These are phyloP conservation scores for Psittacara wagleri DNA, from an alignment of 2,113 vertebrate species.

Conservation along the genomic window DNA sequence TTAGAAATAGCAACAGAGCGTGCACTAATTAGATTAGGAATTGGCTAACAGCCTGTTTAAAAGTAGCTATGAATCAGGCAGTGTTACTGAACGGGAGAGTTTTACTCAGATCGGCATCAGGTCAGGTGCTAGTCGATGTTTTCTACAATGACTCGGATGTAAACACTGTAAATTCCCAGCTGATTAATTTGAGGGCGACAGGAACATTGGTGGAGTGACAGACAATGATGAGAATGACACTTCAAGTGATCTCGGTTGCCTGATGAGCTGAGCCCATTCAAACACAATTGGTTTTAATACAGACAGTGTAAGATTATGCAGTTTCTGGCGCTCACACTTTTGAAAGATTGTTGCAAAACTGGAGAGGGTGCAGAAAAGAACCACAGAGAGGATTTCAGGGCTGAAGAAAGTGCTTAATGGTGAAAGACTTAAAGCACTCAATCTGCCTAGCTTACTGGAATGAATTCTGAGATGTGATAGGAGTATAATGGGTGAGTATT, in stretches of 20 bases:
- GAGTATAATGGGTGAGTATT: not conserved
- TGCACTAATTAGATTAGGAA: slow-evolving; percentile 65
- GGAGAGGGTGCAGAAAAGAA: slow-evolving; percentile 25
- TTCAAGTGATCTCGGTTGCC: slow-evolving; percentile 28
- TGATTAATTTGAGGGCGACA: slow-evolving; percentile 47
- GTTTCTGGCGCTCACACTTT: slow-evolving; percentile 4
- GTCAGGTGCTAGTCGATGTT: slow-evolving; percentile 45
- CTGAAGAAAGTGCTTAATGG: slow-evolving; percentile 39
- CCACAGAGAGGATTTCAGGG: slow-evolving; percentile 13
- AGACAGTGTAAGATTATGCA: not conserved
- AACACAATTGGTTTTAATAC: slow-evolving; percentile 52
- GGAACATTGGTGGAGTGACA: slow-evolving; percentile 39
- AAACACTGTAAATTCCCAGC: slow-evolving; percentile 55
- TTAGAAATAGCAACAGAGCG: slow-evolving; percentile 54
- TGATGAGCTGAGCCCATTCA: slow-evolving; percentile 58
- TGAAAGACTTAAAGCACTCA: slow-evolving; percentile 34
- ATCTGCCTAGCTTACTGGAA: slow-evolving; percentile 28
- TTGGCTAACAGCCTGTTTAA: slow-evolving; percentile 60
- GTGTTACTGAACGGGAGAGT: not conserved
- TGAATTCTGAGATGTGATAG: slow-evolving; percentile 21
- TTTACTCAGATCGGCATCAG: slow-evolving; percentile 38
- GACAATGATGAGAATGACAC: slow-evolving; percentile 34
- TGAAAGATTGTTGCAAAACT: not conserved
- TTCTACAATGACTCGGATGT: slow-evolving; percentile 33
- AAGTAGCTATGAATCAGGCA: slow-evolving; percentile 56